phyloP scores from a whole-genome alignment of 2,888 invertebrate genomes.

The Cantharis rustica region DNA sequence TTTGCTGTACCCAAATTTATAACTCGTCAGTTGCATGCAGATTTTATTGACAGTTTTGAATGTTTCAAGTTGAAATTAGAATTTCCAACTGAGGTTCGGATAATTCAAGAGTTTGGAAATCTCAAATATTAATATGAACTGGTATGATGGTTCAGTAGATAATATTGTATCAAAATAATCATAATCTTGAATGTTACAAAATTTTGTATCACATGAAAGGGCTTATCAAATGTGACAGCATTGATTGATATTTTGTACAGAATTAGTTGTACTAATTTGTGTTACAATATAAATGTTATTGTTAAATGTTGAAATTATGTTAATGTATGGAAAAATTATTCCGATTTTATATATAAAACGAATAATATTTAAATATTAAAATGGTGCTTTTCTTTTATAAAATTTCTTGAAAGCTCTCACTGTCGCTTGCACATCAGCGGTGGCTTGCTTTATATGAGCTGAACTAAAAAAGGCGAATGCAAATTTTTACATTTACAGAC shows the following conservation, averaged over 20 bases:
- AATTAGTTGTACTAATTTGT: neutral
- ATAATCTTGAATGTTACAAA: neutral
- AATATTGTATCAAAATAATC: neutral
- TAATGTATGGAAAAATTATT: neutral
- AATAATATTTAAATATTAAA: slow-evolving; percentile 6
- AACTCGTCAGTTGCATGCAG: neutral
- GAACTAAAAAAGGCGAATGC: slow-evolving; percentile 20
- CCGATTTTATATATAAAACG: neutral
- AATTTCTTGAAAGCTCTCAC: slow-evolving; percentile 11
- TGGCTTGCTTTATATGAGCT: slow-evolving; percentile 19
- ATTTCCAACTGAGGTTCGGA: neutral
- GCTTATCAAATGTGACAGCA: neutral
- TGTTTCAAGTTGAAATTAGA: neutral
- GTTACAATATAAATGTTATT: neutral
- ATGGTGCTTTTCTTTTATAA: slow-evolving; percentile 13
- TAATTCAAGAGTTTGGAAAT: neutral
- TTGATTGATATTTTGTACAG: neutral
- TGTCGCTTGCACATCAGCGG: slow-evolving; percentile 16
- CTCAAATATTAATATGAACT: neutral
- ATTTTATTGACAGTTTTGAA: neutral
- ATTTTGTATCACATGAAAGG: neutral
- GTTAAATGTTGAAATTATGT: neutral
- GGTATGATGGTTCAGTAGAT: neutral
- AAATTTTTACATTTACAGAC: slow-evolving; percentile 27
- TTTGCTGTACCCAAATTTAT: neutral